A percentile compares a stretch with the other conserved stretches of the same genome.
Evolutionary conservation across 2,888 invertebrate species (phyloP).

Genomic region (Trilocha varians): DNA sequence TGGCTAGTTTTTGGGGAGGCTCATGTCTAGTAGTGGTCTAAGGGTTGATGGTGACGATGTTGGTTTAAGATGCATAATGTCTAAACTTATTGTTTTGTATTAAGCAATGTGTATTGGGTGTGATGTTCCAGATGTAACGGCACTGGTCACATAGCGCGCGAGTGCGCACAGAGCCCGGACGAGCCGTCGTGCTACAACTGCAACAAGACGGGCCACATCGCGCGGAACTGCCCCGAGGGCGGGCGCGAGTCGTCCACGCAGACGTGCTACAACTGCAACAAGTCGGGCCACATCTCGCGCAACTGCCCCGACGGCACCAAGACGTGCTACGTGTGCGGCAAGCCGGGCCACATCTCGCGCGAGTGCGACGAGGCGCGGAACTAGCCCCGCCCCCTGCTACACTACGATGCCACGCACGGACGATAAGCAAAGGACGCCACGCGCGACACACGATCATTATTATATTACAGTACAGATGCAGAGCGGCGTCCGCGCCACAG

Average conservation of each 20-base stretch:
- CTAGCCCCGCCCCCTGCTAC: conserved; percentile 51
- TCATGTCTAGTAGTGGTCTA: no score
- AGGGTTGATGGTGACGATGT: no score
- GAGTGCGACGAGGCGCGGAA: conserved; percentile 88
- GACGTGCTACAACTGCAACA: conserved; percentile 96
- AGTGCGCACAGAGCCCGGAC: conserved; percentile 88
- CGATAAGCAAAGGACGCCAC: conserved; percentile 69
- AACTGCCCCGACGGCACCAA: conserved; percentile 89
- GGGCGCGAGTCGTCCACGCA: conserved; percentile 79
- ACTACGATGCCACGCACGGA: conserved; percentile 70
- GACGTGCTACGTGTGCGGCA: conserved; percentile 94
- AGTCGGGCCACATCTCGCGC: conserved; percentile 92
- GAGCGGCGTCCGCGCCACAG: conserved; percentile 38
- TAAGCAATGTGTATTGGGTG: conserved; percentile 3
- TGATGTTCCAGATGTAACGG: conserved; percentile 86
- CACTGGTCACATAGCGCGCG: conserved; percentile 93
- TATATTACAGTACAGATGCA: conserved; percentile 62
- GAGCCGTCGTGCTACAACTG: conserved; percentile 95
- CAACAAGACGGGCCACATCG: conserved; percentile 94
- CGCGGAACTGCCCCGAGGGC: conserved; percentile 86
- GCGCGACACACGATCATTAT: conserved; percentile 48
- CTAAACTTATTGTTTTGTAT: no score
- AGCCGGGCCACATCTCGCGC: conserved; percentile 91
- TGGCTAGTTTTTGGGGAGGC: no score
- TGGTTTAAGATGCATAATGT: no score